These are phyloP conservation scores for Dendropsophus ebraccatus DNA, from an alignment of 2,113 vertebrate species.

Conservation along the genomic window DNA sequence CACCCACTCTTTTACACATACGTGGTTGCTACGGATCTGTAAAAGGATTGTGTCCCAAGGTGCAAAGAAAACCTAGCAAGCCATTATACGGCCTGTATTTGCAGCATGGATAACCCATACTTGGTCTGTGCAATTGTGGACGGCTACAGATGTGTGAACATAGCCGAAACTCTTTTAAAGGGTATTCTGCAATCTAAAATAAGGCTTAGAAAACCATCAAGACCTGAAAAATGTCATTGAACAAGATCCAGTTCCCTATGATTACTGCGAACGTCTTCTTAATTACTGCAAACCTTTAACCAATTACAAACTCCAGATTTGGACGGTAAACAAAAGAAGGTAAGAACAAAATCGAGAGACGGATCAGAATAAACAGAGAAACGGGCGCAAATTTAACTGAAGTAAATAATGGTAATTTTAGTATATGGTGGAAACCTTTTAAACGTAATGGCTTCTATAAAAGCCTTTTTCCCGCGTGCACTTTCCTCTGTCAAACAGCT, in stretches of 20 bases:
- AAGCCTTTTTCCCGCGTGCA: conserved; percentile 63
- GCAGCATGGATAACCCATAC: too few species aligned
- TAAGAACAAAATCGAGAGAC: conserved; percentile 12
- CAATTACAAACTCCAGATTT: background rate
- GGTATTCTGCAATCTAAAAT: too few species aligned
- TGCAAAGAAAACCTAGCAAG: too few species aligned
- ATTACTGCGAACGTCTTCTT: background rate
- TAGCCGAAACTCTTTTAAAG: too few species aligned
- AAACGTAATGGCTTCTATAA: conserved; percentile 64
- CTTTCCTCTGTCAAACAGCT: conserved; percentile 62
- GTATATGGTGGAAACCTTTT: conserved; percentile 65
- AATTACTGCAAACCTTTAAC: background rate
- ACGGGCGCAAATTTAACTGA: conserved; percentile 58
- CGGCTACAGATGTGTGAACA: too few species aligned
- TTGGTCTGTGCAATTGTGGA: too few species aligned
- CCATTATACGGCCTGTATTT: too few species aligned
- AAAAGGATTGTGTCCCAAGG: too few species aligned
- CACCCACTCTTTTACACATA: too few species aligned
- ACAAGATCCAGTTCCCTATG: background rate
- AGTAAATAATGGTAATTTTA: conserved; percentile 63
- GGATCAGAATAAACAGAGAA: conserved; percentile 47
- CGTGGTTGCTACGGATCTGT: too few species aligned
- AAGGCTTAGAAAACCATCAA: too few species aligned
- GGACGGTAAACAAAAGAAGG: conserved; percentile 3
- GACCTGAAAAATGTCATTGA: background rate